Conservation (phyloP, 2,113 vertebrate species). For the Phycodurus eques region DNA sequence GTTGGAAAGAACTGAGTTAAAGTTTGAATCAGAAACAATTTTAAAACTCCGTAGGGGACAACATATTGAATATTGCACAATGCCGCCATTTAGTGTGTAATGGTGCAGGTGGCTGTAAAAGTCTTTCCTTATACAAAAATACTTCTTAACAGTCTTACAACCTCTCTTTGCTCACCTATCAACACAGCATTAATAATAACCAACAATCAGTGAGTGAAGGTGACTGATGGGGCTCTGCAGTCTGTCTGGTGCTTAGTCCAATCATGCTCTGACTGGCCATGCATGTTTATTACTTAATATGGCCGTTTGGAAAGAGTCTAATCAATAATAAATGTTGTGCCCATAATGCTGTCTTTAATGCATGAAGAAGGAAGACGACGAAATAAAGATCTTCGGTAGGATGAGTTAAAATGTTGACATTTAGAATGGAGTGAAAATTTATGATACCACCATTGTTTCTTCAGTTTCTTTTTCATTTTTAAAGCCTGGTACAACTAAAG, state of each 20-base stretch:
- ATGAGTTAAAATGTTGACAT: neutral
- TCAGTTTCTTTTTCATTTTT: too few species aligned
- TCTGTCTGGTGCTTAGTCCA: slow-evolving; percentile 55
- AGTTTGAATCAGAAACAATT: too few species aligned
- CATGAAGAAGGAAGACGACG: slow-evolving; percentile 33
- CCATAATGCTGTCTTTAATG: slow-evolving; percentile 52
- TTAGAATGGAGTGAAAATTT: neutral
- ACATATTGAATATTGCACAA: slow-evolving; percentile 15
- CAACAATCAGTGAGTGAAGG: slow-evolving; percentile 70
- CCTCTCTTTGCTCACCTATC: slow-evolving; percentile 50
- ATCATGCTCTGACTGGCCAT: slow-evolving; percentile 58
- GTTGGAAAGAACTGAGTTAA: neutral
- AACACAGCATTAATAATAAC: slow-evolving; percentile 70
- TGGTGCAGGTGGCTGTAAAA: slow-evolving; percentile 53
- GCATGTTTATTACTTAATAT: slow-evolving; percentile 73
- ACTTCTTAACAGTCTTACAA: slow-evolving; percentile 31
- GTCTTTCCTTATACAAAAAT: slow-evolving; percentile 23
- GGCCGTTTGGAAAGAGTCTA: slow-evolving; percentile 57
- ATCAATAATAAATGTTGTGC: slow-evolving; percentile 71
- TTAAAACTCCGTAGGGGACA: slow-evolving; percentile 7
- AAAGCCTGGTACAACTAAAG: too few species aligned
- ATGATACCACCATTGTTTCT: too few species aligned
- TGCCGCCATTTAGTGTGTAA: slow-evolving; percentile 18
- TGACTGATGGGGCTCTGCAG: slow-evolving; percentile 64
- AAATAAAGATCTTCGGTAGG: slow-evolving; percentile 32